These are phyloP conservation scores for Chloroceryle amazona DNA, from an alignment of 2,797 vertebrate species.

Conservation along the genomic window DNA sequence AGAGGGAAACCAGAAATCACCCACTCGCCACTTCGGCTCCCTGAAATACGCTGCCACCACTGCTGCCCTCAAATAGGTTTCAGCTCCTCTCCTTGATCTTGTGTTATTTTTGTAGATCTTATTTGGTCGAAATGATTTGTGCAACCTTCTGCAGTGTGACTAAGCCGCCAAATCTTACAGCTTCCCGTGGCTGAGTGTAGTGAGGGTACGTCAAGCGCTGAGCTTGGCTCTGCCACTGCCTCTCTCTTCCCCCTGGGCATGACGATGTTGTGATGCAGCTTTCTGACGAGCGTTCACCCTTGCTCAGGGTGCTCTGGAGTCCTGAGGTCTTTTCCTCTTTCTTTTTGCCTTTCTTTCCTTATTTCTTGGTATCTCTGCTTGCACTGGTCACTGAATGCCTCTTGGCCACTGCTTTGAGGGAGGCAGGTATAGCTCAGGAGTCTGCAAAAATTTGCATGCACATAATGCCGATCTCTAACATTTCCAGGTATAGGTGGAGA, in stretches of 20 bases:
- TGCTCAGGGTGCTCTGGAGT: background rate
- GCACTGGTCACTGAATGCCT: background rate
- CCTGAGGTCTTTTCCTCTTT: background rate
- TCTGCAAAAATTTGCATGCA: background rate
- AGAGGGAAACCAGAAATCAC: constrained; percentile 74
- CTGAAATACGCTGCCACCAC: constrained; percentile 56
- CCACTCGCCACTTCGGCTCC: constrained; percentile 15
- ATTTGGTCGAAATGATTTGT: constrained; percentile 21
- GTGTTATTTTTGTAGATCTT: constrained; percentile 7
- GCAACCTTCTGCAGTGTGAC: background rate
- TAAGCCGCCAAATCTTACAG: background rate
- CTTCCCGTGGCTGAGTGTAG: background rate
- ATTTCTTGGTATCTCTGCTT: background rate
- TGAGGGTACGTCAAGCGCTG: background rate
- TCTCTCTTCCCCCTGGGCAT: background rate
- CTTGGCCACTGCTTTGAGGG: background rate
- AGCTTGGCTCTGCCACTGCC: background rate
- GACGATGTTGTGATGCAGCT: background rate
- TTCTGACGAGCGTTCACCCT: rapidly evolving
- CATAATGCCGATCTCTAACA: background rate
- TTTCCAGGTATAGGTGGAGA: background rate
- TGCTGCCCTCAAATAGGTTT: constrained; percentile 53
- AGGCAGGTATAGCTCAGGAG: background rate
- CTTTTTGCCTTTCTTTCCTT: background rate
- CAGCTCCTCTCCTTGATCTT: constrained; percentile 4